Evolutionary conservation across 2,888 invertebrate species (phyloP).

Genomic region (Amitus sp.): DNA sequence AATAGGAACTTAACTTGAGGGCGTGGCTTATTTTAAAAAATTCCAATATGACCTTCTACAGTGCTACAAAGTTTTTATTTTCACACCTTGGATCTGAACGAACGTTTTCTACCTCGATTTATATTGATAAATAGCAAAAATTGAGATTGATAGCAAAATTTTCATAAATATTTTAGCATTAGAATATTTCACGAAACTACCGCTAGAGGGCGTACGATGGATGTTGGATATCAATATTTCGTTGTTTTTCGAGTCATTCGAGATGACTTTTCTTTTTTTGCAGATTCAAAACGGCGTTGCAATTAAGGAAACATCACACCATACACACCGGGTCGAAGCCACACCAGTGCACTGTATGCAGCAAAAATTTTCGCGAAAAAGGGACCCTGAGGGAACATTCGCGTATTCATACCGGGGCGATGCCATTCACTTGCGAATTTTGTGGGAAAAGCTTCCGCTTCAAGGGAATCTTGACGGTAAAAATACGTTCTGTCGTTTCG

Average conservation of each 20-base stretch:
- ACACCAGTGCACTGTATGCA: constrained; percentile 72
- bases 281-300: constrained; percentile 69
- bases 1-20: too few species aligned
- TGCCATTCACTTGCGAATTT: constrained; percentile 81
- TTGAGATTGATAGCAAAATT: too few species aligned
- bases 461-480: constrained; percentile 77
- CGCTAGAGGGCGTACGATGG: too few species aligned
- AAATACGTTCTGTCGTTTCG: too few species aligned
- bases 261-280: constrained; percentile 12
- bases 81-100: too few species aligned
- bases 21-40: too few species aligned
- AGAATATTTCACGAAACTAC: too few species aligned
- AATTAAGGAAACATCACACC: constrained; percentile 70
- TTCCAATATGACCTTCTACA: too few species aligned
- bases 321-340: constrained; percentile 72
- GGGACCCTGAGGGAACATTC: constrained; percentile 80
- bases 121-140: too few species aligned
- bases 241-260: background rate
- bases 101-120: too few species aligned
- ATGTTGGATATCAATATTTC: background rate
- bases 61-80: too few species aligned
- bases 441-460: constrained; percentile 81
- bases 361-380: constrained; percentile 73
- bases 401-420: constrained; percentile 80
- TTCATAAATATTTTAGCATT: too few species aligned